Conservation (phyloP, 2,797 vertebrate genomes). For the Chromobotia macracanthus region DNA sequence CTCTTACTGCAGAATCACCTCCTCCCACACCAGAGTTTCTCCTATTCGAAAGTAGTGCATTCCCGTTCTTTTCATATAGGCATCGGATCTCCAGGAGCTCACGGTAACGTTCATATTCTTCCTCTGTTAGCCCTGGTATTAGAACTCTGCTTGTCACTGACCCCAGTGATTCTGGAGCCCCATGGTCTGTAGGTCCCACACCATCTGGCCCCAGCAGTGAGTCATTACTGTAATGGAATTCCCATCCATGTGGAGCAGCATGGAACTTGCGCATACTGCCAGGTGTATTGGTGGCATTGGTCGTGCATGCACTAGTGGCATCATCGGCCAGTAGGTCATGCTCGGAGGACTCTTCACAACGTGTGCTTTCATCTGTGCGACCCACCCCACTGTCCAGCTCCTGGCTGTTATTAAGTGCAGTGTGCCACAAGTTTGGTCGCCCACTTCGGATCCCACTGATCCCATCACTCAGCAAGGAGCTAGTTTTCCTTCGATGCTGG, state of each 20-base stretch:
- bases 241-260: constrained; percentile 66
- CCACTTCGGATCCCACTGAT: constrained; percentile 47
- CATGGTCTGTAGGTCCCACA: constrained; percentile 49
- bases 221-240: constrained; percentile 81
- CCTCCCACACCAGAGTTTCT: constrained; percentile 23
- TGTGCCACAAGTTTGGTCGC: constrained; percentile 60
- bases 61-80: constrained; percentile 79
- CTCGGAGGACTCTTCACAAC: constrained; percentile 82
- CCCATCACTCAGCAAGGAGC: constrained; percentile 33
- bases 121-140: constrained; percentile 81
- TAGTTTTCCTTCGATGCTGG: constrained; percentile 16
- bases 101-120: constrained; percentile 80
- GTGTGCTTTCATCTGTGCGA: constrained; percentile 84
- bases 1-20: background rate
- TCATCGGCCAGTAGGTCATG: constrained; percentile 83
- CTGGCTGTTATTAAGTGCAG: constrained; percentile 77
- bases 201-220: constrained; percentile 70
- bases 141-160: constrained; percentile 58
- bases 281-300: constrained; percentile 76
- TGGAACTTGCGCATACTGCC: constrained; percentile 77
- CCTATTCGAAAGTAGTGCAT: constrained; percentile 60
- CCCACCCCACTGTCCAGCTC: constrained; percentile 86
- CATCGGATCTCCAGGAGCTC: constrained; percentile 83
- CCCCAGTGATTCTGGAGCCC: constrained; percentile 6
- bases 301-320: constrained; percentile 78